Evolutionary conservation across 2,113 vertebrate species (phyloP).

Genomic region (Henicopernis longicauda): DNA sequence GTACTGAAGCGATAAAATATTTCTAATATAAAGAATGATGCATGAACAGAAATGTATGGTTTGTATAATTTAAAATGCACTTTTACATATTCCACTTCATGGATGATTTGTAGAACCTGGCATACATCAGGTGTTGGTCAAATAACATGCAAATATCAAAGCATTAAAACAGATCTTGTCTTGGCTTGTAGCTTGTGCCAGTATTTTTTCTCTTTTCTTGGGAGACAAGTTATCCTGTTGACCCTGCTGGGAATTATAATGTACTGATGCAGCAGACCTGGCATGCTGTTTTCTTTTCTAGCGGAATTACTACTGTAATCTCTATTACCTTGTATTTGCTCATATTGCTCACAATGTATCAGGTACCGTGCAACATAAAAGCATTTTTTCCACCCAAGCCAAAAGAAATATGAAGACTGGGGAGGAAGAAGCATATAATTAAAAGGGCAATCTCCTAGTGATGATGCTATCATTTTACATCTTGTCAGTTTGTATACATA

Average conservation of each 20-base stretch:
- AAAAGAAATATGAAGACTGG: not conserved
- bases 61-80: not conserved
- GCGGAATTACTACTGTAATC: not conserved
- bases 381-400: not conserved
- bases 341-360: not conserved
- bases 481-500: not conserved
- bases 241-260: not conserved
- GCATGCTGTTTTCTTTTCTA: not conserved
- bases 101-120: not conserved
- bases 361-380: not conserved
- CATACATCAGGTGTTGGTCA: not conserved
- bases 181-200: not conserved
- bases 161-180: not conserved
- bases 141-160: not conserved
- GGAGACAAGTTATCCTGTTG: not conserved
- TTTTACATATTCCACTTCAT: constrained; percentile 15
- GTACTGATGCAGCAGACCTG: not conserved
- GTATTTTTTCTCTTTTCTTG: not conserved
- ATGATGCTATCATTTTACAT: not conserved
- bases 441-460: not conserved
- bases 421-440: not conserved
- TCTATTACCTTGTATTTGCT: not conserved
- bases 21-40: constrained; percentile 24
- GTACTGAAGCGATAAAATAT: constrained; percentile 7
- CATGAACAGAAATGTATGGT: not conserved